These are phyloP conservation scores for Prunella himalayana DNA, from an alignment of 2,113 vertebrate species.

Conservation along the genomic window DNA sequence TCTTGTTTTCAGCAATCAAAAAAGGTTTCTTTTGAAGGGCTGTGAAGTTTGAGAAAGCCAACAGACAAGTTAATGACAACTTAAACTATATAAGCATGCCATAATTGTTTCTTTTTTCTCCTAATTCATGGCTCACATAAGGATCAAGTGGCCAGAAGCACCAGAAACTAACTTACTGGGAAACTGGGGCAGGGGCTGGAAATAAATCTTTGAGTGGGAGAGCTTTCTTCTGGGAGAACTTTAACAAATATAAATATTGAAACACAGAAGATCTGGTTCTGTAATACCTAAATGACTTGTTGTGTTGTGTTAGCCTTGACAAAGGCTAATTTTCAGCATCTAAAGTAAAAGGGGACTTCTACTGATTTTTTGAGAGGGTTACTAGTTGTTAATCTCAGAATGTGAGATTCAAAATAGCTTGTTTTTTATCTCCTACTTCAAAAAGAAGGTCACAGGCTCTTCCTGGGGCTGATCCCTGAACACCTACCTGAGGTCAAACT, in stretches of 20 bases:
- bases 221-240: background rate
- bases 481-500: background rate
- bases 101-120: background rate
- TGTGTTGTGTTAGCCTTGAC: background rate
- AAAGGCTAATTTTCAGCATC: background rate
- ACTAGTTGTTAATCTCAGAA: background rate
- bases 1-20: background rate
- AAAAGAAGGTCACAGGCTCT: background rate
- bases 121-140: background rate
- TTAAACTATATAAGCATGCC: background rate
- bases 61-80: background rate
- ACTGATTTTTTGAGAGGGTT: background rate
- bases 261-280: background rate
- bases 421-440: background rate
- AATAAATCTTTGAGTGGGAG: background rate
- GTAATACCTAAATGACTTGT: background rate
- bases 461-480: background rate
- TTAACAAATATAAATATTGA: background rate
- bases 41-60: background rate
- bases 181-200: background rate
- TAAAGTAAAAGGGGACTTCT: background rate
- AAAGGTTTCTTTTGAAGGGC: background rate
- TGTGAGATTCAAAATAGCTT: background rate
- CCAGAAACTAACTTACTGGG: background rate
- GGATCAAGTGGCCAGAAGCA: background rate